These are phyloP conservation scores for Drosophila monieri DNA, from an alignment of 2,888 invertebrate species.

Conservation along the genomic window DNA sequence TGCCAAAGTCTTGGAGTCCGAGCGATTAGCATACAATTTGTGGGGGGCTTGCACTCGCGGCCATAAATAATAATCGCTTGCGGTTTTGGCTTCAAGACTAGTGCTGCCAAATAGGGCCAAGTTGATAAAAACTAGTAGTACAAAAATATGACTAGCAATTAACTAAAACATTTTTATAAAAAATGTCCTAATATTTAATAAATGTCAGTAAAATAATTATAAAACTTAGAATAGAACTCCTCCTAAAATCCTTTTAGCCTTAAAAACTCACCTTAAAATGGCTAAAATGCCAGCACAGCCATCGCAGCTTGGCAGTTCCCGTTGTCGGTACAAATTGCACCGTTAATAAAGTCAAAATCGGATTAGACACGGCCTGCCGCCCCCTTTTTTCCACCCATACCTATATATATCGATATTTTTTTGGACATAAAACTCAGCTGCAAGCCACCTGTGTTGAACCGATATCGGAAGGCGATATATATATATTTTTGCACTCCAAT, in stretches of 20 bases:
- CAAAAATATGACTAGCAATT: too few relatives aligned
- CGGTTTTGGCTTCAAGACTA: constrained; percentile 11
- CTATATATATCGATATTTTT: background rate
- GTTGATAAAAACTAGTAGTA: background rate
- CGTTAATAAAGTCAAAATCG: constrained; percentile 77
- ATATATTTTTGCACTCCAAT: constrained; percentile 3
- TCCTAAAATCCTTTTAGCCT: too few relatives aligned
- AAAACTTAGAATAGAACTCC: too few relatives aligned
- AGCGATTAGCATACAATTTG: constrained; percentile 76
- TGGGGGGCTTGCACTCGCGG: constrained; percentile 53
- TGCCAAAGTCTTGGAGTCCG: constrained; percentile 63
- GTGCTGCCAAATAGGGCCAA: background rate
- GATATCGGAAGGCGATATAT: constrained; percentile 27
- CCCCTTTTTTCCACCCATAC: constrained; percentile 15
- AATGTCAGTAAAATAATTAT: too few relatives aligned
- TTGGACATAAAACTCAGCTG: constrained; percentile 39
- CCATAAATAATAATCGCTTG: constrained; percentile 67
- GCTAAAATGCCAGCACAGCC: background rate
- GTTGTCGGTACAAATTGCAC: constrained; percentile 71
- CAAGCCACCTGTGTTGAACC: constrained; percentile 48
- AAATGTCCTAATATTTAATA: too few relatives aligned
- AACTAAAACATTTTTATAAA: too few relatives aligned
- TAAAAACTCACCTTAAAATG: background rate
- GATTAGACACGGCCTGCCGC: constrained; percentile 64
- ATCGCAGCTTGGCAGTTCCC: constrained; percentile 12